A percentile compares a stretch with the other conserved stretches of the same genome.
Evolutionary conservation across 2,113 vertebrate species (phyloP).

Genomic region (Gallinago undulata): DNA sequence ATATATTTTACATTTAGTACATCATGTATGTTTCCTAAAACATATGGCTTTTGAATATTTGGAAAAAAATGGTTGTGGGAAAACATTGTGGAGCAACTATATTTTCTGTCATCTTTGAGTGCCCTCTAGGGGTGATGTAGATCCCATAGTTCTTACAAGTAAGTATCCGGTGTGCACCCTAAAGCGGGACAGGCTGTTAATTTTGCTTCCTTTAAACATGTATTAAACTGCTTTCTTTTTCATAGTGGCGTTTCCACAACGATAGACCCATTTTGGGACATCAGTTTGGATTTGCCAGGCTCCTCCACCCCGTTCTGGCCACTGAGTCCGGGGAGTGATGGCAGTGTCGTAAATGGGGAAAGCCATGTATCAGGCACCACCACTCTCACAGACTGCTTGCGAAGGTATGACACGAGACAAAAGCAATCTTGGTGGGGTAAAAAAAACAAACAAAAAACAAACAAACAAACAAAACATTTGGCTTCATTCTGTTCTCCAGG

Average conservation of each 20-base stretch:
- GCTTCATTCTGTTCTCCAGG: neutral
- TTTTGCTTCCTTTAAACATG: neutral
- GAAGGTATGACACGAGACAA: conserved; percentile 78
- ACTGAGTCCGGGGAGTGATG: conserved; percentile 92
- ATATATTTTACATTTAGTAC: neutral
- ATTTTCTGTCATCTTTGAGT: neutral
- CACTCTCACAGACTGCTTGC: conserved; percentile 95
- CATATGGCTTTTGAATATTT: neutral
- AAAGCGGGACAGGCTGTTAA: neutral
- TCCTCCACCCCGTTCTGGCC: conserved; percentile 99
- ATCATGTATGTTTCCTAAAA: neutral
- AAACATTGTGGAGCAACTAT: neutral
- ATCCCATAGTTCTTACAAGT: neutral
- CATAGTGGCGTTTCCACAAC: conserved; percentile 95
- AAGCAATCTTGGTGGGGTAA: accelerated
- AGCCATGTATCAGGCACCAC: conserved; percentile 91
- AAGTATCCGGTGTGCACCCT: neutral
- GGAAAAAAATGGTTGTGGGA: neutral
- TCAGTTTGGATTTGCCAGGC: conserved; percentile 96
- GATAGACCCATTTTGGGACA: conserved; percentile 99
- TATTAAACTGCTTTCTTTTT: neutral
- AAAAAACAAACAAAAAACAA: too few species aligned
- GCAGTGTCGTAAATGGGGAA: conserved; percentile 92
- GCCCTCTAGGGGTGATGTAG: conserved; percentile 9
- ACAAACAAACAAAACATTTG: neutral